These are phyloP conservation scores for Acrobasis consociella DNA, from an alignment of 2,888 invertebrate genomes.

Conservation along the genomic window DNA sequence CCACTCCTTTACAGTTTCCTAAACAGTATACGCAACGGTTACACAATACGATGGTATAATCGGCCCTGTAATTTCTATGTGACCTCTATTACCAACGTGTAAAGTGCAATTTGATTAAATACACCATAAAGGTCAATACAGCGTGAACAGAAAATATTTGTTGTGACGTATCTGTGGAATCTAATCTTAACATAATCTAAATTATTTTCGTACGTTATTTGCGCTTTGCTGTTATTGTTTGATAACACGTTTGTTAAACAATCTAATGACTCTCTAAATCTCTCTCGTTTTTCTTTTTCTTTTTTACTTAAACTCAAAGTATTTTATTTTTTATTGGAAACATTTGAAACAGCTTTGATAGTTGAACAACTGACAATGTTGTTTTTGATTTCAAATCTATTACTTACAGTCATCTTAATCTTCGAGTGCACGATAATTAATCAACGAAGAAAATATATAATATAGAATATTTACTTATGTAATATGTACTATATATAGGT, in stretches of 20 bases:
- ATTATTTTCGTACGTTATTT: constrained; percentile 4
- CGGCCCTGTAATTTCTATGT: constrained; percentile 20
- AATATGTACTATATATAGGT: too few relatives aligned
- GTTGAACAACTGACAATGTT: too few relatives aligned
- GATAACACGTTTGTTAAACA: background rate
- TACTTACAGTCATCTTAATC: too few relatives aligned
- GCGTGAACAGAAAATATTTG: constrained; percentile 16
- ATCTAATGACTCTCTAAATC: background rate
- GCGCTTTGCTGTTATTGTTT: background rate
- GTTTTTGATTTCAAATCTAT: too few relatives aligned
- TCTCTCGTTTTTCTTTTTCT: too few relatives aligned
- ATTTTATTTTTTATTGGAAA: too few relatives aligned
- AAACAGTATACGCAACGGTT: constrained; percentile 39
- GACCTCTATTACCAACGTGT: constrained; percentile 22
- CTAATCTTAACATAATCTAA: constrained; percentile 5
- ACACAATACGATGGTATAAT: constrained; percentile 27
- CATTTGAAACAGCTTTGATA: too few relatives aligned
- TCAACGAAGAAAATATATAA: too few relatives aligned
- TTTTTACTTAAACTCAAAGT: too few relatives aligned
- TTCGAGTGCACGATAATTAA: too few relatives aligned
- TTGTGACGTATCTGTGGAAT: background rate
- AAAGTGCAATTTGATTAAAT: constrained; percentile 18
- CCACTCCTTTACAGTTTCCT: constrained; percentile 42
- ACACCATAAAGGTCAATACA: constrained; percentile 17
- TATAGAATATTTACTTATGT: too few relatives aligned